These are phyloP conservation scores for Perodicticus potto DNA, from an alignment of 2,797 vertebrate species.

Conservation along the genomic window DNA sequence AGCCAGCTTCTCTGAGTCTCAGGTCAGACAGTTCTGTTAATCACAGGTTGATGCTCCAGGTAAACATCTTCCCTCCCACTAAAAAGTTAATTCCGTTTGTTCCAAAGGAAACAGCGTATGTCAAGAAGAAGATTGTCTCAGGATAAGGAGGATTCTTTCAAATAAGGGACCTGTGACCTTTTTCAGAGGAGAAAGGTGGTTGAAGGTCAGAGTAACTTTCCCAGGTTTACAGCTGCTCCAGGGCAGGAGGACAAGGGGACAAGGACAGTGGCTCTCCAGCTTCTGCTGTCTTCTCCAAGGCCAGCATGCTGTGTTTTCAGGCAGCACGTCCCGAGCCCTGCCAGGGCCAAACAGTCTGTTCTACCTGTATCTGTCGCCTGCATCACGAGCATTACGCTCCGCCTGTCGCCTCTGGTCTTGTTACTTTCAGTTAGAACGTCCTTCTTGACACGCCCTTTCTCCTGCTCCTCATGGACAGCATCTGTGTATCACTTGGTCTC, in stretches of 20 bases:
- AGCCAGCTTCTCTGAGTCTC: constrained; percentile 6
- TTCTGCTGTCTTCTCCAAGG: not conserved
- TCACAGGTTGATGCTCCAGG: constrained; percentile 48
- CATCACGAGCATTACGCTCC: not conserved
- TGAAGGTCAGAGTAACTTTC: not conserved
- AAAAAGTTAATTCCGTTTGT: constrained; percentile 52
- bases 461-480: not conserved
- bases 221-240: not conserved
- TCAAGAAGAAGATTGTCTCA: constrained; percentile 40
- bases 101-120: not conserved
- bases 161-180: not conserved
- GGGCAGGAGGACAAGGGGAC: not conserved
- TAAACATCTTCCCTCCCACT: constrained; percentile 28
- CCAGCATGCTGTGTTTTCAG: not conserved
- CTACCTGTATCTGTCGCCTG: not conserved
- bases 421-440: not conserved
- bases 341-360: not conserved
- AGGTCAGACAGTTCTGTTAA: constrained; percentile 60
- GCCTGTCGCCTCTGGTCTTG: not conserved
- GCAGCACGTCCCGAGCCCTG: not conserved
- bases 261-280: not conserved
- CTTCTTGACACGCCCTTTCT: not conserved
- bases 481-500: not conserved
- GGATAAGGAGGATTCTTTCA: not conserved
- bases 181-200: not conserved